Evolutionary conservation across 2,888 invertebrate species (phyloP).

Genomic region (Doris montereyensis): DNA sequence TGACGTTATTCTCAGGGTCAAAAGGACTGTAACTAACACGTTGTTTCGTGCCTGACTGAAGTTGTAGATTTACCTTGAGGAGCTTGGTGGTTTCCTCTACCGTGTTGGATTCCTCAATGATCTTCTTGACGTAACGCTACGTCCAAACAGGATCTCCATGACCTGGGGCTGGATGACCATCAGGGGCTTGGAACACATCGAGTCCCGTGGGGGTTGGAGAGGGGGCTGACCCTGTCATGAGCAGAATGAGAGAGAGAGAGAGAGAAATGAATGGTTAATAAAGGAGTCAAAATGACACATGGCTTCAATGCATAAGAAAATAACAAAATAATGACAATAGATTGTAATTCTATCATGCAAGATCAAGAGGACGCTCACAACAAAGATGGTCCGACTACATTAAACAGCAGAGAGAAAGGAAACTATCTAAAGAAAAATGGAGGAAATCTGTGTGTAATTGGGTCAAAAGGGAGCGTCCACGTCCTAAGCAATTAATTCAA

Average conservation of each 20-base stretch:
- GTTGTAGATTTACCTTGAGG: constrained; percentile 73
- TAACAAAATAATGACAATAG: no score
- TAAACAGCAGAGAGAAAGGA: no score
- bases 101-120: constrained; percentile 93
- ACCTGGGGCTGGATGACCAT: constrained; percentile 84
- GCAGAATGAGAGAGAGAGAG: neutral
- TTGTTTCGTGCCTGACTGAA: neutral
- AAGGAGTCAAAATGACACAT: no score
- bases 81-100: constrained; percentile 92
- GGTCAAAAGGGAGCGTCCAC: no score
- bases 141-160: constrained; percentile 86
- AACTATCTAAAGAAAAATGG: no score
- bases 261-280: no score
- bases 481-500: no score
- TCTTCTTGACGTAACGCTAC: constrained; percentile 89
- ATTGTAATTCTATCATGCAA: no score
- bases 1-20: neutral
- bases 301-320: no score
- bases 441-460: no score
- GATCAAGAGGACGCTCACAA: no score
- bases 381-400: no score
- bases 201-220: constrained; percentile 68
- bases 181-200: constrained; percentile 73
- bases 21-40: neutral
- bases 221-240: constrained; percentile 56